phyloP scores from a whole-genome alignment of 2,113 vertebrate species.

The Melanocharis versteri region DNA sequence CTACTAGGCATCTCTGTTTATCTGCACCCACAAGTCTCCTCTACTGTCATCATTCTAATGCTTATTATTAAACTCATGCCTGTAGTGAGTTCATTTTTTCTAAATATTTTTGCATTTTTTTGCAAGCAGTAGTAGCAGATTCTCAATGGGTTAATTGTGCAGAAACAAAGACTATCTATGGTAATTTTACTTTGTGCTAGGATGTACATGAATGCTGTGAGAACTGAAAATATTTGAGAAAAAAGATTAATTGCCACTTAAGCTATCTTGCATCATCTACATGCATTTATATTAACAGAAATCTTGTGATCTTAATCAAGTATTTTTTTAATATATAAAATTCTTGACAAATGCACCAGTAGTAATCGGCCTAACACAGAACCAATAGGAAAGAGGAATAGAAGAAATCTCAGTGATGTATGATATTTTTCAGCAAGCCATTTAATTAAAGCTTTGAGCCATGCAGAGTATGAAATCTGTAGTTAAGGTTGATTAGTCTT shows the following conservation, averaged over 20 bases:
- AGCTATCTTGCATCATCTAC: background rate
- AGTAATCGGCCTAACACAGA: background rate
- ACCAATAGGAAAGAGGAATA: background rate
- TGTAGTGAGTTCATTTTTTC: background rate
- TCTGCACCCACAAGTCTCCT: background rate
- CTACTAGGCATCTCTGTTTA: background rate
- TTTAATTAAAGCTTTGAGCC: background rate
- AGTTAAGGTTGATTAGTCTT: constrained; percentile 45
- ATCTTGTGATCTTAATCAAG: background rate
- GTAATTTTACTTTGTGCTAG: background rate
- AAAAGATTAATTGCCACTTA: background rate
- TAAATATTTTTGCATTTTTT: background rate
- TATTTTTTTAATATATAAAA: background rate
- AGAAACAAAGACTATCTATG: background rate
- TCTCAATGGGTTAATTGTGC: background rate
- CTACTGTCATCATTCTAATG: background rate
- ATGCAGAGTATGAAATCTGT: constrained; percentile 2
- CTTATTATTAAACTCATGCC: background rate
- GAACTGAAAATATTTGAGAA: background rate
- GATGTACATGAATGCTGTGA: background rate
- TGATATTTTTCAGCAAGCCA: background rate
- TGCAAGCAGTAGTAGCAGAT: background rate
- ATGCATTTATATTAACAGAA: background rate
- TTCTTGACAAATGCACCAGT: background rate
- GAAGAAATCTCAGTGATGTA: background rate